phyloP scores from a whole-genome alignment of 1,140 invertebrate genomes.

The Zaprionus nigranus region DNA sequence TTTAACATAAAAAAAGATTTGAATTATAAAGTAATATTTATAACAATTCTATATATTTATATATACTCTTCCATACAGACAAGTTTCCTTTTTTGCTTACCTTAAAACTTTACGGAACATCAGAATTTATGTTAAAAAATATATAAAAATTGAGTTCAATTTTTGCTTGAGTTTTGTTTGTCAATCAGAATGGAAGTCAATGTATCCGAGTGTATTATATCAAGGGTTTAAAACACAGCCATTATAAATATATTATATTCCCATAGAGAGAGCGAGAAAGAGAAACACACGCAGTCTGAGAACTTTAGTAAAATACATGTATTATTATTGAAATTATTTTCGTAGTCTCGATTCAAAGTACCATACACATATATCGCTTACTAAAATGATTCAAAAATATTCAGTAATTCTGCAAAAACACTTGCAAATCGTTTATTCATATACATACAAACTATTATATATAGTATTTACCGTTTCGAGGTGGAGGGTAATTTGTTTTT shows the following conservation, averaged over 20 bases:
- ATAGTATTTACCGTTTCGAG: constrained; percentile 42
- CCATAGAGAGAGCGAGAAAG: neutral
- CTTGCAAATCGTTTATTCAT: constrained; percentile 38
- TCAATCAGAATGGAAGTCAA: constrained; percentile 3
- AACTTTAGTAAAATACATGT: constrained; percentile 48
- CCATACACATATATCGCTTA: constrained; percentile 64
- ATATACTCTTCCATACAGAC: too few species aligned
- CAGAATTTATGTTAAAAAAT: constrained; percentile 27
- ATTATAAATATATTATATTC: neutral
- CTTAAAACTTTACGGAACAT: constrained; percentile 26
- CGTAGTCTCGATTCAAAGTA: constrained; percentile 75
- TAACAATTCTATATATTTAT: too few species aligned
- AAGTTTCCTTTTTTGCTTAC: constrained; percentile 6
- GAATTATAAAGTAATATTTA: too few species aligned
- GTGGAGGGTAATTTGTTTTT: constrained; percentile 44
- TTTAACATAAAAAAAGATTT: too few species aligned
- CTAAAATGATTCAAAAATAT: constrained; percentile 76
- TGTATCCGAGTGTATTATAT: neutral
- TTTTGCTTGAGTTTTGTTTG: constrained; percentile 9
- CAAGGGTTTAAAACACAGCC: neutral
- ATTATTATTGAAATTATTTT: constrained; percentile 71
- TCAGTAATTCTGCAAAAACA: constrained; percentile 62
- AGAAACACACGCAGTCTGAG: neutral
- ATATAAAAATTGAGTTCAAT: neutral
- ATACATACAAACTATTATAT: constrained; percentile 44